Evolutionary conservation across 2,113 vertebrate genomes (phyloP), one percentile per base, ranked within the genome.

Genomic region (Tupaia tana): DNA sequence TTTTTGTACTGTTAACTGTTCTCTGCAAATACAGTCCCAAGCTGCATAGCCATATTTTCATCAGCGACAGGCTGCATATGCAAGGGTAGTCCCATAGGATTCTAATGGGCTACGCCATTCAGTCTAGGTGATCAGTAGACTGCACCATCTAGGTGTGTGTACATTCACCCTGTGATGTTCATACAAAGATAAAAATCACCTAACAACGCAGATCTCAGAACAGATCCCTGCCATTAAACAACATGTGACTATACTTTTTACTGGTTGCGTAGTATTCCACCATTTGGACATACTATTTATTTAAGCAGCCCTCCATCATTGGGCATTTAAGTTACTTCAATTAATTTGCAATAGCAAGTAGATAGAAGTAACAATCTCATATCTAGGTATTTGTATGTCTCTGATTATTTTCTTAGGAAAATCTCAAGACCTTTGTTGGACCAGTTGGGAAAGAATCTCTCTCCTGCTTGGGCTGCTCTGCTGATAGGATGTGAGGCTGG

Each of bases 401-500:
- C 58, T 70, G 58, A 29, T 64, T 77, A 6, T 54, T n/a, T 74
- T 78, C 25, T 54, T 54, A 64, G 75, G 52, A 87, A 78, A 90
- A 54, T 29, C 12, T 91, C 66, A 7, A 59, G 71, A 34, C 34
- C 7, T 59, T 34, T 74, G 31, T 74, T 31, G 71, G 71, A 43
- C 71, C 24, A 9, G 0, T 0, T 73, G 64, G 61, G 19, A 54
- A 56, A 61, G n/a, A 67, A 5, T 18, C 3, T 52, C 20, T 67
- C 43, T 52, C 31, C 52, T n/a, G 29, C 71, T 71, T 2, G 2
- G 54, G 25, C 52, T 31, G 9, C 16, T 11, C 2, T 43, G 12
- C 13, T 11, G n/a, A n/a, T 0, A 3, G 70, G 3, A 25, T n/a
- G 15, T 9, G 18, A 27, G 25, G n/a, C 59, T 7, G 18, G 11